These are phyloP conservation scores for Potamilus streckersoni DNA, from an alignment of 1,140 invertebrate species.

Conservation along the genomic window DNA sequence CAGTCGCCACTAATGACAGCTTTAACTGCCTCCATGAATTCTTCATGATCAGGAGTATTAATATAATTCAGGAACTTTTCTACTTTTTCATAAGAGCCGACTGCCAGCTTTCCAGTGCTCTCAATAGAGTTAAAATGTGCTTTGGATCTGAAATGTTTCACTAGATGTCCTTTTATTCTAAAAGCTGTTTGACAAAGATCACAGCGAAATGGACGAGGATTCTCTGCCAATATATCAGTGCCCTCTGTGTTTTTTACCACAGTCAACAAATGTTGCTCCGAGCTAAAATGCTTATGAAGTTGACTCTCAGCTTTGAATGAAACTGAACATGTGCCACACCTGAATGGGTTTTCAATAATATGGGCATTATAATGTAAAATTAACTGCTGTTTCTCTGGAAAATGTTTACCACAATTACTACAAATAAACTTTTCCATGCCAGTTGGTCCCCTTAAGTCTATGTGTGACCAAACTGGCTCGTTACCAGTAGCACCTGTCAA, in stretches of 20 bases:
- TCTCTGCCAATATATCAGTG: conserved; percentile 75
- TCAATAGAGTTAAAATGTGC: conserved; percentile 97
- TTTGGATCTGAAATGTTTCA: conserved; percentile 96
- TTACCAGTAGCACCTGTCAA: no score
- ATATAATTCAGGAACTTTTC: conserved; percentile 88
- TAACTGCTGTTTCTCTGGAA: conserved; percentile 89
- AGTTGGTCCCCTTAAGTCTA: no score
- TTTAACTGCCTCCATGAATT: conserved; percentile 81
- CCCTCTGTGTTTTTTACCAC: conserved; percentile 67
- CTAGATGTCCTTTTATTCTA: conserved; percentile 94
- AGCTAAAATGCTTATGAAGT: conserved; percentile 73
- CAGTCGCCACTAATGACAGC: no score
- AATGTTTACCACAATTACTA: conserved; percentile 89
- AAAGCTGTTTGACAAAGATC: conserved; percentile 96
- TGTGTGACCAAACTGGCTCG: no score
- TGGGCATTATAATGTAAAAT: conserved; percentile 95
- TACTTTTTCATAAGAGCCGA: conserved; percentile 95
- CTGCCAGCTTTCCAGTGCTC: conserved; percentile 91
- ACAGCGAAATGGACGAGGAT: conserved; percentile 86
- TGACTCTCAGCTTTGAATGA: conserved; percentile 26
- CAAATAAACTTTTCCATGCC: conserved; percentile 72
- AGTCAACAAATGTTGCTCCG: conserved; percentile 91
- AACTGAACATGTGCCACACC: conserved; percentile 72
- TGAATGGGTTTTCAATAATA: conserved; percentile 91
- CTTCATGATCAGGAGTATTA: conserved; percentile 87